These are phyloP conservation scores for Seriola aureovittata DNA, from an alignment of 2,113 vertebrate genomes.

Conservation along the genomic window DNA sequence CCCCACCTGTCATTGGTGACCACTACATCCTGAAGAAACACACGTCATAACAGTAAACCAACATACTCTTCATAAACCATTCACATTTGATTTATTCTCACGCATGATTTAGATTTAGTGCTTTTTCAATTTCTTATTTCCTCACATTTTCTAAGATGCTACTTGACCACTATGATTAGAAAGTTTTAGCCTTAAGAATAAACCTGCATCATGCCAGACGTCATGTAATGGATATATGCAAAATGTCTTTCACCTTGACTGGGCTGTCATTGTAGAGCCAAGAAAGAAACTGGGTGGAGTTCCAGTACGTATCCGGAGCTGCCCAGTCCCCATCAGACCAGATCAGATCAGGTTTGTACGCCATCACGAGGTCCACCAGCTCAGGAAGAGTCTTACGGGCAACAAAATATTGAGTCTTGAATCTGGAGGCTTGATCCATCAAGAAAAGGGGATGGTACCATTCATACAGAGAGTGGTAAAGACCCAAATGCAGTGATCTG, in stretches of 20 bases:
- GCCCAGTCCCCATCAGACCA: constrained; percentile 96
- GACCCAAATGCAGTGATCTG: constrained; percentile 88
- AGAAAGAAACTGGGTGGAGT: constrained; percentile 90
- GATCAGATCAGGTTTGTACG: constrained; percentile 89
- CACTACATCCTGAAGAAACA: constrained; percentile 84
- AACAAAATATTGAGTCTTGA: constrained; percentile 90
- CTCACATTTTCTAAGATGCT: no score
- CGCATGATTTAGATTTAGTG: no score
- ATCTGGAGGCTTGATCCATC: constrained; percentile 85
- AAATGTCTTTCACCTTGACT: constrained; percentile 83
- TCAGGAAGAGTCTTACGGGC: constrained; percentile 88
- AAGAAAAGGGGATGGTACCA: constrained; percentile 92
- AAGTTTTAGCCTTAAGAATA: no score
- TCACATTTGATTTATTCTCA: no score
- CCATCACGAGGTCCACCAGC: constrained; percentile 76
- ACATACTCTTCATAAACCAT: no score
- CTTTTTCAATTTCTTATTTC: no score
- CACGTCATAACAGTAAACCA: neutral
- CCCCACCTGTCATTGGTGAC: constrained; percentile 94
- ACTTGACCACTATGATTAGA: no score
- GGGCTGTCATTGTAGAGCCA: constrained; percentile 95
- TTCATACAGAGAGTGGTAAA: constrained; percentile 91
- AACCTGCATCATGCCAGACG: no score
- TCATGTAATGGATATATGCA: neutral
- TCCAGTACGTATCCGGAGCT: constrained; percentile 90